These are phyloP conservation scores for Euschistus heros DNA, from an alignment of 1,140 invertebrate species.

Conservation along the genomic window DNA sequence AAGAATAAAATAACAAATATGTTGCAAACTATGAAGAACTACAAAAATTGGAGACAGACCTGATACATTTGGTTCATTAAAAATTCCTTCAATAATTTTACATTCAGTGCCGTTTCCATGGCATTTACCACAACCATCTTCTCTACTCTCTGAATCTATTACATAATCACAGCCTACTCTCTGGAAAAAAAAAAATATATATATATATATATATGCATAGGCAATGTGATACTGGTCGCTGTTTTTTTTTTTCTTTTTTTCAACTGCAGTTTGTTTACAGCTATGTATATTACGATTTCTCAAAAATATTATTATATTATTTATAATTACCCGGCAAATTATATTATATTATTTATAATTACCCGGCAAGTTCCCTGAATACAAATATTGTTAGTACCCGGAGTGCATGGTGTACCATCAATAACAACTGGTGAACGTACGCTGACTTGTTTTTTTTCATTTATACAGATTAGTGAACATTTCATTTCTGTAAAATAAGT, in stretches of 20 bases:
- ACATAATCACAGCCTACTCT: slow-evolving; percentile 55
- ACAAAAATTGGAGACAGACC: not conserved
- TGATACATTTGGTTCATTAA: slow-evolving; percentile 18
- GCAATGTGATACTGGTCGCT: too few relatives aligned
- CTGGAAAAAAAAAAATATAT: slow-evolving; percentile 34
- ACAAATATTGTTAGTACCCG: slow-evolving; percentile 47
- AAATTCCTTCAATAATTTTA: slow-evolving; percentile 36
- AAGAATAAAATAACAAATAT: not conserved
- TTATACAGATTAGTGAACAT: slow-evolving; percentile 24
- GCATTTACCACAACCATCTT: slow-evolving; percentile 58
- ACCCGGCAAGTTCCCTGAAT: slow-evolving; percentile 46
- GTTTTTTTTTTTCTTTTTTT: too few relatives aligned
- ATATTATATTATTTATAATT: slow-evolving; percentile 28
- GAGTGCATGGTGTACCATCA: slow-evolving; percentile 49
- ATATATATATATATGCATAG: too few relatives aligned
- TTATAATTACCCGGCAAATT: too few relatives aligned
- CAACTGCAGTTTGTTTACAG: too few relatives aligned
- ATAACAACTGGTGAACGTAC: slow-evolving; percentile 32
- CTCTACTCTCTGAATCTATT: slow-evolving; percentile 49
- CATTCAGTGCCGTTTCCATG: slow-evolving; percentile 57
- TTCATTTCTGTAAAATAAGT: slow-evolving; percentile 16
- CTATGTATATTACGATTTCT: too few relatives aligned
- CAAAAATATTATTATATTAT: too few relatives aligned
- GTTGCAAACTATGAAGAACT: not conserved
- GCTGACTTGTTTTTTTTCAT: slow-evolving; percentile 17